These are phyloP conservation scores for Epinotia nisella DNA, from an alignment of 2,888 invertebrate genomes.

Conservation along the genomic window DNA sequence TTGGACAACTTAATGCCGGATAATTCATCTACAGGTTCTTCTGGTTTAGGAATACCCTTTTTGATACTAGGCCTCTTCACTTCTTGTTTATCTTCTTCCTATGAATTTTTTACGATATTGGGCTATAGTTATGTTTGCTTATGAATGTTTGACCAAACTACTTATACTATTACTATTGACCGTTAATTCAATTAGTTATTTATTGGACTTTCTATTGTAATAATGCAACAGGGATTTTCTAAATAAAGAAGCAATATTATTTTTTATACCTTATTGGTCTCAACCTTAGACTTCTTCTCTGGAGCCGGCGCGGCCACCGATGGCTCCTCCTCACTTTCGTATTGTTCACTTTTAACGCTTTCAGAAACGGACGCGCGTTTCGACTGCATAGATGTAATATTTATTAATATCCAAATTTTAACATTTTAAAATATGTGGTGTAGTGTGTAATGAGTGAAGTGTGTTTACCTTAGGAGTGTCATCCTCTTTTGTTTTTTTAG, in stretches of 20 bases:
- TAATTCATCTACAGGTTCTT: constrained; percentile 77
- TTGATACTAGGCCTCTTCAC: constrained; percentile 72
- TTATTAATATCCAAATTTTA: constrained; percentile 27
- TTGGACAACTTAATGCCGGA: constrained; percentile 76
- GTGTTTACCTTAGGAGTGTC: constrained; percentile 78
- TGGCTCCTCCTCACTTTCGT: constrained; percentile 75
- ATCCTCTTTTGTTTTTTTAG: constrained; percentile 81
- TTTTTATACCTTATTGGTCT: constrained; percentile 64
- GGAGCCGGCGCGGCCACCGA: constrained; percentile 68
- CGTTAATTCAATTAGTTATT: constrained; percentile 11
- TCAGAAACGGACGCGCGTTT: constrained; percentile 78
- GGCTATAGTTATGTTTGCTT: constrained; percentile 38
- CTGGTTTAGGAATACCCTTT: constrained; percentile 73
- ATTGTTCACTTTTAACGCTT: constrained; percentile 74
- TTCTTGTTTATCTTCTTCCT: constrained; percentile 74
- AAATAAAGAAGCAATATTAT: constrained; percentile 1
- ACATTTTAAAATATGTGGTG: constrained; percentile 54
- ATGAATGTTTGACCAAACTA: background rate
- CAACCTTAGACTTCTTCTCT: constrained; percentile 72
- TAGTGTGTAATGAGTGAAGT: constrained; percentile 52
- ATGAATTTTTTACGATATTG: constrained; percentile 43
- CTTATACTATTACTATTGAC: constrained; percentile 4
- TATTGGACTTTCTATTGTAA: background rate
- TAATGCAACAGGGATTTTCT: background rate
- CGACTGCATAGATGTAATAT: constrained; percentile 60